These are phyloP conservation scores for Scaptomyza hsui DNA, from an alignment of 1,140 invertebrate species.

Conservation along the genomic window DNA sequence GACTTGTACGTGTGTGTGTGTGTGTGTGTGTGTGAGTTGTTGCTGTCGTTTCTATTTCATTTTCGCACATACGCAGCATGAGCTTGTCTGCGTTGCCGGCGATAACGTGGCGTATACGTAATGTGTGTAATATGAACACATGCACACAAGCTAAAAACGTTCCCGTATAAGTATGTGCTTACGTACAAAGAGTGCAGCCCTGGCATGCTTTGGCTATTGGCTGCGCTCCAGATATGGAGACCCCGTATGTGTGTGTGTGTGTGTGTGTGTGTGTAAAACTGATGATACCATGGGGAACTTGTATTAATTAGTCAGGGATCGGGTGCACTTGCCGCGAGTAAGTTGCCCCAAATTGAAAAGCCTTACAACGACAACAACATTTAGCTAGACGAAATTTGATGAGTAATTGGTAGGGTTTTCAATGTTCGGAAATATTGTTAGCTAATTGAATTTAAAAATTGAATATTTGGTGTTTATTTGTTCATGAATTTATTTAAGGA, in stretches of 20 bases:
- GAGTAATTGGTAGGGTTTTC: background rate
- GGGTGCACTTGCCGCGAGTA: background rate
- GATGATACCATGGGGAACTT: constrained; percentile 43
- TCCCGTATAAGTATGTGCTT: background rate
- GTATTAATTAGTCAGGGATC: constrained; percentile 67
- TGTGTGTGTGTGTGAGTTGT: constrained; percentile 6
- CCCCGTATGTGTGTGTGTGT: background rate
- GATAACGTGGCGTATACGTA: constrained; percentile 68
- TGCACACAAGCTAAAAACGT: background rate
- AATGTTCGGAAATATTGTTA: too few relatives aligned
- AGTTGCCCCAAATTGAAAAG: constrained; percentile 29
- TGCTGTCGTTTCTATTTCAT: constrained; percentile 27
- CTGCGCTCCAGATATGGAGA: background rate
- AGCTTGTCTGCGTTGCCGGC: constrained; percentile 38
- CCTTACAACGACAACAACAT: background rate
- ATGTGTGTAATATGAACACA: constrained; percentile 30
- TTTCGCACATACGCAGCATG: constrained; percentile 32
- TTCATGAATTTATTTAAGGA: too few relatives aligned
- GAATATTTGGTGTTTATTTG: too few relatives aligned
- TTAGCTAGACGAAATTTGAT: background rate
- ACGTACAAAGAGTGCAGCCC: constrained; percentile 12
- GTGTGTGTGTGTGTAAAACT: background rate
- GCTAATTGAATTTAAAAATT: too few relatives aligned
- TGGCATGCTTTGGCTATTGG: constrained; percentile 12
- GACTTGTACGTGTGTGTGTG: constrained; percentile 21